Percentiles rank a stretch among this genome's conserved stretches.
phyloP scores from a whole-genome alignment of 2,888 invertebrate genomes.

The Sesia apiformis region DNA sequence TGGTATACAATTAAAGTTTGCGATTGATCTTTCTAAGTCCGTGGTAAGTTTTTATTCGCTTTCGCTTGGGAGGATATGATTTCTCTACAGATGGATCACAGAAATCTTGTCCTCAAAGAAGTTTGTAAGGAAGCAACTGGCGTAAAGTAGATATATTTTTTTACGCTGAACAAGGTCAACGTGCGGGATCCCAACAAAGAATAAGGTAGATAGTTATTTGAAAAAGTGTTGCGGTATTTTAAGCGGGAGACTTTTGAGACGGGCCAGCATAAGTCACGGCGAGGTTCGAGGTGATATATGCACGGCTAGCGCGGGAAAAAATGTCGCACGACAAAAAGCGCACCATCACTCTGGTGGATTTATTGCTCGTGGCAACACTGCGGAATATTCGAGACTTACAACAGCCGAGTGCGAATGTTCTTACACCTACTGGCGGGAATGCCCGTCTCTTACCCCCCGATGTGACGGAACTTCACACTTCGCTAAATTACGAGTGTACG shows the following conservation, averaged over 20 bases:
- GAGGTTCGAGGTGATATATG: slow-evolving; percentile 53
- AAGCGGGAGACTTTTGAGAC: slow-evolving; percentile 27
- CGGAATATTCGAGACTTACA: slow-evolving; percentile 56
- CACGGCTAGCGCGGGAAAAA: slow-evolving; percentile 69
- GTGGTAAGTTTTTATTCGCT: slow-evolving; percentile 36
- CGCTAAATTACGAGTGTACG: slow-evolving; percentile 59
- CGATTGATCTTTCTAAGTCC: slow-evolving; percentile 63
- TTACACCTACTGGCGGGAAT: slow-evolving; percentile 55
- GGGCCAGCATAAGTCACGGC: slow-evolving; percentile 54
- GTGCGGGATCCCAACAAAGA: too few relatives aligned
- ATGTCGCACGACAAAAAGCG: slow-evolving; percentile 65
- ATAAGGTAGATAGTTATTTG: slow-evolving; percentile 1
- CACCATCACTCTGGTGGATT: slow-evolving; percentile 65
- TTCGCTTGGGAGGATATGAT: slow-evolving; percentile 20
- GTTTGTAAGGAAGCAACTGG: not conserved
- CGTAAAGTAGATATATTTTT: not conserved
- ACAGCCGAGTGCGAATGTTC: slow-evolving; percentile 41
- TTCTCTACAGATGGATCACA: not conserved
- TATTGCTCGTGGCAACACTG: slow-evolving; percentile 59
- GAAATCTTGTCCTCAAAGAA: not conserved
- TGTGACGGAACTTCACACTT: slow-evolving; percentile 70
- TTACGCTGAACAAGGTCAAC: too few relatives aligned
- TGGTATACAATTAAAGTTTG: slow-evolving; percentile 58
- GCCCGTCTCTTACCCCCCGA: slow-evolving; percentile 54
- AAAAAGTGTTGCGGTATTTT: slow-evolving; percentile 32